A percentile compares a stretch with the other conserved stretches of the same genome.
Conservation (phyloP, 2,113 vertebrate species). For the Eolophus roseicapilla region DNA sequence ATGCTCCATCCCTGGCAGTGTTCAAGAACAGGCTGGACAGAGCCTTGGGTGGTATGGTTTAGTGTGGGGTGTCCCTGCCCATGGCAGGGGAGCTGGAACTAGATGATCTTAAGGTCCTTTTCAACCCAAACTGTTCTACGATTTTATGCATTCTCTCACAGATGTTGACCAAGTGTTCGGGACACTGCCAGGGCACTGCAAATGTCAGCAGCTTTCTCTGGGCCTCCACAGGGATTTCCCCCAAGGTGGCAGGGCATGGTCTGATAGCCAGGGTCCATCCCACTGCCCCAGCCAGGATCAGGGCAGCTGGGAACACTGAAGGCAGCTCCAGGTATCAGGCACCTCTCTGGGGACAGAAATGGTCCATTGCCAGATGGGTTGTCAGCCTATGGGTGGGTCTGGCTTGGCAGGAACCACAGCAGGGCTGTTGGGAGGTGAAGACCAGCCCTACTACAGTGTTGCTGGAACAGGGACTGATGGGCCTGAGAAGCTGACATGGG, state of each 20-base stretch:
- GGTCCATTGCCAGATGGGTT: fast-evolving
- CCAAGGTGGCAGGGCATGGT: neutral
- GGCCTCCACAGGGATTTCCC: fast-evolving
- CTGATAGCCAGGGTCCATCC: neutral
- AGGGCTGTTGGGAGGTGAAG: neutral
- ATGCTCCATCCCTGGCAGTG: neutral
- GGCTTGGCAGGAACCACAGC: neutral
- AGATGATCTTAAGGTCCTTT: neutral
- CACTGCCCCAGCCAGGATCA: neutral
- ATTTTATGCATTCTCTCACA: neutral
- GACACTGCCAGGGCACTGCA: neutral
- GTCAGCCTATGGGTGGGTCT: fast-evolving
- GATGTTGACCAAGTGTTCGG: neutral
- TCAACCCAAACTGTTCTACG: neutral
- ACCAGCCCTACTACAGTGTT: fast-evolving
- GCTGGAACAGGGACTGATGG: neutral
- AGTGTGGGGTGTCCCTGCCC: neutral
- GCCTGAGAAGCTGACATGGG: too few species aligned
- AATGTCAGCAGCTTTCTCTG: neutral
- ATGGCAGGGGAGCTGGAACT: neutral
- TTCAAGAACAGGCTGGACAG: neutral
- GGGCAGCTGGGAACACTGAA: fast-evolving
- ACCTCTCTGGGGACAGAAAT: neutral
- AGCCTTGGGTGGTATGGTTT: neutral
- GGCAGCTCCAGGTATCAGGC: fast-evolving